A percentile compares a stretch with the other conserved stretches of the same genome.
phyloP scores from a whole-genome alignment of 2,797 vertebrate species.

The Xiphorhynchus erythropygius region DNA sequence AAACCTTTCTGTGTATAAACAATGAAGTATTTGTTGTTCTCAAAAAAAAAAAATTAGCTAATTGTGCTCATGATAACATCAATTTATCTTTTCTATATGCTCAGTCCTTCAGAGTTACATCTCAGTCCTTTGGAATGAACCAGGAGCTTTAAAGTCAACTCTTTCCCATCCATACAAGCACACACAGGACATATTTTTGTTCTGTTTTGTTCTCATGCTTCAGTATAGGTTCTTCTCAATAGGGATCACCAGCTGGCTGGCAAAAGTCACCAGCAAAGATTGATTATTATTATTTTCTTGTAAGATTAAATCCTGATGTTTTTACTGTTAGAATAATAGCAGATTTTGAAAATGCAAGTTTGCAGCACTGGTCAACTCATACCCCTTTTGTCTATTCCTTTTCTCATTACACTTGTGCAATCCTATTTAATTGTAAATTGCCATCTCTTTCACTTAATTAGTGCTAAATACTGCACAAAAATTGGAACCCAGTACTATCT shows the following conservation, averaged over 20 bases:
- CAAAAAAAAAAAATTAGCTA: rapidly evolving
- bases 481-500: neutral
- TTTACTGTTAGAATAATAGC: neutral
- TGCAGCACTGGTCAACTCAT: neutral
- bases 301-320: neutral
- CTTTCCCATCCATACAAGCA: neutral
- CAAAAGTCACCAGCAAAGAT: neutral
- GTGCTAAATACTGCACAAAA: neutral
- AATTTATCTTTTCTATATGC: neutral
- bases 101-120: neutral
- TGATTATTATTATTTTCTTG: neutral
- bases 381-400: neutral
- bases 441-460: neutral
- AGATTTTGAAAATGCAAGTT: neutral
- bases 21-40: neutral
- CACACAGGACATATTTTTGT: neutral
- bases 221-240: neutral
- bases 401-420: neutral
- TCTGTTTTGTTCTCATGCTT: neutral
- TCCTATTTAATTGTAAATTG: neutral
- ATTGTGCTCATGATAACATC: rapidly evolving
- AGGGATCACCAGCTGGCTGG: neutral
- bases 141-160: neutral
- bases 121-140: neutral
- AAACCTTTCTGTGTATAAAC: neutral